Base-by-base conservation (phyloP, 2,113 vertebrate genomes). In the Albula goreensis region DNA sequence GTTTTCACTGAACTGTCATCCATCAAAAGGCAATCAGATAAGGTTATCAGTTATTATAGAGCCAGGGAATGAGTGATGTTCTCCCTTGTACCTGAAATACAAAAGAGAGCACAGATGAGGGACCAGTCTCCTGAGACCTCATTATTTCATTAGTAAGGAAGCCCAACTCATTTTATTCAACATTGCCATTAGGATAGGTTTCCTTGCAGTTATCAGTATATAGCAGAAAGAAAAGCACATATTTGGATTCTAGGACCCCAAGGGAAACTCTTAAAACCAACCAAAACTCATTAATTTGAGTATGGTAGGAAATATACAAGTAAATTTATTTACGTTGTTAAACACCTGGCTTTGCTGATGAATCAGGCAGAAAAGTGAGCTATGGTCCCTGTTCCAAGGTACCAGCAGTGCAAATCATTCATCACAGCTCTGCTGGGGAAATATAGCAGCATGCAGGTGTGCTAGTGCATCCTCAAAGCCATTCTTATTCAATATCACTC, bases 131-230 rank as follows among this genome's bases (percentile, higher is more conserved):
- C 12, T 60, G 90, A 85, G 88, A 88, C 80, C 85, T 89, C 88
- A 88, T 91, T 90, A 90, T 90, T 89, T 88, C 78, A 88, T 90
- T 90, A 91, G 78, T 60, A 80, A 83, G 85, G 86, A 83, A 82
- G 66, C 84, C 78, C 79, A 81, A 80, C 50, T 80, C 56, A 85
- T 80, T 70, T 84, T 80, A 86, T 80, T 80, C 80, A 81, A 88
- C 78, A 70, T 52, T 52, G 83, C 49, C 22, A 85, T 82, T 52
- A 80, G 74, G 80, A 78, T 53, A 84, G 52, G 41, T 53, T 87
- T 86, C 82, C 82, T 66, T 88, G 83, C 80, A 57, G 83, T 87
- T 87, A 87, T 41, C 66, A 60, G 78, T 52, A 84, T 25, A 11
- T 87, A 70, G 74, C 17, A 70, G 53, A 78, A 78, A 80, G 56